Percentiles rank a stretch among this genome's conserved stretches.
Conservation (phyloP, 1,140 invertebrate genomes). For the Drosophila arizonae region DNA sequence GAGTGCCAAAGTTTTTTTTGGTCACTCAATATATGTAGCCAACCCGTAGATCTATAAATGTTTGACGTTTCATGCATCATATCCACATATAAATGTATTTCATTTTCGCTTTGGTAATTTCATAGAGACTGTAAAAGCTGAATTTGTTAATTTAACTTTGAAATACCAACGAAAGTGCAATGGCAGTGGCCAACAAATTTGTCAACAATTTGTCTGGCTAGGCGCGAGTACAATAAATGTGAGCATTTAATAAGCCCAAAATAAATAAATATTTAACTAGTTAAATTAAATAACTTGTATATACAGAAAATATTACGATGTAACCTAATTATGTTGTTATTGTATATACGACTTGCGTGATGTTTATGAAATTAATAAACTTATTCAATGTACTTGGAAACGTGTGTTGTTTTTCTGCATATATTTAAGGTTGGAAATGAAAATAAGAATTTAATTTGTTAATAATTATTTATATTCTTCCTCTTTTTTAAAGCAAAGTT, state of each 20-base stretch:
- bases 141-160: slow-evolving; percentile 11
- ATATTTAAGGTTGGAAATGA: neutral
- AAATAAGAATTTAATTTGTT: no score
- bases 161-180: slow-evolving; percentile 35
- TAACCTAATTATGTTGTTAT: slow-evolving; percentile 38
- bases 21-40: slow-evolving; percentile 12
- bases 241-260: slow-evolving; percentile 61
- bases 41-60: neutral
- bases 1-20: slow-evolving; percentile 27
- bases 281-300: slow-evolving; percentile 53
- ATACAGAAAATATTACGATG: slow-evolving; percentile 18
- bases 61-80: slow-evolving; percentile 16
- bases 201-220: slow-evolving; percentile 7
- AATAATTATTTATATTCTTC: no score
- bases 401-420: neutral
- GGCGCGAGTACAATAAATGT: slow-evolving; percentile 54
- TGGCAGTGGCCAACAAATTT: slow-evolving; percentile 28
- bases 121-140: slow-evolving; percentile 29
- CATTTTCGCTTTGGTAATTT: slow-evolving; percentile 12
- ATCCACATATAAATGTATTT: slow-evolving; percentile 14
- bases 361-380: slow-evolving; percentile 47
- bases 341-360: slow-evolving; percentile 38
- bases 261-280: slow-evolving; percentile 50
- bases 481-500: no score
- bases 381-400: slow-evolving; percentile 19